A percentile compares a stretch with the other conserved stretches of the same genome.
Conservation (phyloP, 2,113 vertebrate species). For the Lophura nycthemera region DNA sequence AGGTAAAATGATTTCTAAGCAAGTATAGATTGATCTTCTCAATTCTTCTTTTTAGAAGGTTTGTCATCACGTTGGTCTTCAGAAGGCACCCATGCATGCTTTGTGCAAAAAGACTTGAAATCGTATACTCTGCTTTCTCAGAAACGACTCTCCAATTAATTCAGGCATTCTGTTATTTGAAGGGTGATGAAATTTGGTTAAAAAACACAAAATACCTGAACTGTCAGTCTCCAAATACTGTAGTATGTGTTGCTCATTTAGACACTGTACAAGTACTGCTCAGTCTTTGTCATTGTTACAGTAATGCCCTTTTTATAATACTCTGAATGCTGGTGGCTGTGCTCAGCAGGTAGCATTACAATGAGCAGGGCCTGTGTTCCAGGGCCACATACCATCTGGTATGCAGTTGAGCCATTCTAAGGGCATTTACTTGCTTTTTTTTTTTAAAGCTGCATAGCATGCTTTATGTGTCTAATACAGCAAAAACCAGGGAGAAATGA, state of each 20-base stretch:
- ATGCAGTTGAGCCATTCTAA: neutral
- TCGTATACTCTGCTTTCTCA: neutral
- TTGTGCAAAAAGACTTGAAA: neutral
- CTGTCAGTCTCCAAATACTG: neutral
- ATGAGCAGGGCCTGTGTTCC: neutral
- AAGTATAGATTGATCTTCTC: neutral
- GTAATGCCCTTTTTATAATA: neutral
- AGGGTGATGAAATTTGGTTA: neutral
- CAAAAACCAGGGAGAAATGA: neutral
- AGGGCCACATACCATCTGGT: neutral
- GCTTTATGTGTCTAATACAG: neutral
- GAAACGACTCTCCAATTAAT: neutral
- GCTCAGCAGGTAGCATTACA: neutral
- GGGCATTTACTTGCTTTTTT: neutral
- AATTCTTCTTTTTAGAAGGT: neutral
- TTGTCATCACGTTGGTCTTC: neutral
- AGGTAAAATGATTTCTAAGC: conserved; percentile 5
- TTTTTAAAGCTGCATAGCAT: neutral
- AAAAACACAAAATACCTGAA: neutral
- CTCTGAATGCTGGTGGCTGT: neutral
- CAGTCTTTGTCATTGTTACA: neutral
- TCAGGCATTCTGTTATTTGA: neutral
- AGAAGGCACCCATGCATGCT: neutral
- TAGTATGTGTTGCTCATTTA: neutral
- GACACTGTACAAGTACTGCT: neutral